Conservation (phyloP, 92 coral and sea anemone genomes). For the Epizoanthus stellaris region DNA sequence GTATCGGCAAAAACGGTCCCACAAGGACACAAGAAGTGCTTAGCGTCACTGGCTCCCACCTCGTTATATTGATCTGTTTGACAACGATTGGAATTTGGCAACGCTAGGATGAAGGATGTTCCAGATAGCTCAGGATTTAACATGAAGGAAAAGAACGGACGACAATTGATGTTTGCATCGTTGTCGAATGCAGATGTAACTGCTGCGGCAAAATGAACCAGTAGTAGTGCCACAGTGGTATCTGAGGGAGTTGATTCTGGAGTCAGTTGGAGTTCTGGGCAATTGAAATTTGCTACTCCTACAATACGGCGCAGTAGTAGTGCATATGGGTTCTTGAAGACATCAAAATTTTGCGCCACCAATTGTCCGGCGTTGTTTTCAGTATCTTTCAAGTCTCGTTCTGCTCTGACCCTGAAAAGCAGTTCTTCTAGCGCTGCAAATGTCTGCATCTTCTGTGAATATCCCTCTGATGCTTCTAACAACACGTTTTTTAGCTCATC, state of each 20-base stretch:
- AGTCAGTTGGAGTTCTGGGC: slow-evolving; percentile 15
- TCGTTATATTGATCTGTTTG: not conserved
- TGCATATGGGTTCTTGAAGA: not conserved
- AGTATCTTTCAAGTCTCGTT: slow-evolving; percentile 8
- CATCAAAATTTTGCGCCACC: not conserved
- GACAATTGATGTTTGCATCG: not conserved
- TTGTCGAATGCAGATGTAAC: slow-evolving; percentile 5
- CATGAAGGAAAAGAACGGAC: slow-evolving; percentile 27
- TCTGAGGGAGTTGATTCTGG: slow-evolving; percentile 25
- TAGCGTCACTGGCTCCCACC: not conserved
- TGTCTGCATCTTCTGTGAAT: not conserved
- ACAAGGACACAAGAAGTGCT: not conserved
- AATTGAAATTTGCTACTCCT: not conserved
- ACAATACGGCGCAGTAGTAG: not conserved
- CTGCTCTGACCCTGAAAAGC: slow-evolving; percentile 7
- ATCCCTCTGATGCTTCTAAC: slow-evolving; percentile 4
- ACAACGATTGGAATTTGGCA: slow-evolving; percentile 8
- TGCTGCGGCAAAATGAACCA: slow-evolving; percentile 14
- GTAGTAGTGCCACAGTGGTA: not conserved
- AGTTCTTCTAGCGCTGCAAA: slow-evolving; percentile 19
- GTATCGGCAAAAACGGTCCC: not conserved
- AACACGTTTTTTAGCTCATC: not conserved
- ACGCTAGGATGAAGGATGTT: not conserved
- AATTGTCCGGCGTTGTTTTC: not conserved
- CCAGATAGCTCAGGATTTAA: not conserved